phyloP scores from a whole-genome alignment of 2,888 invertebrate species.

The Andrena praecox region DNA sequence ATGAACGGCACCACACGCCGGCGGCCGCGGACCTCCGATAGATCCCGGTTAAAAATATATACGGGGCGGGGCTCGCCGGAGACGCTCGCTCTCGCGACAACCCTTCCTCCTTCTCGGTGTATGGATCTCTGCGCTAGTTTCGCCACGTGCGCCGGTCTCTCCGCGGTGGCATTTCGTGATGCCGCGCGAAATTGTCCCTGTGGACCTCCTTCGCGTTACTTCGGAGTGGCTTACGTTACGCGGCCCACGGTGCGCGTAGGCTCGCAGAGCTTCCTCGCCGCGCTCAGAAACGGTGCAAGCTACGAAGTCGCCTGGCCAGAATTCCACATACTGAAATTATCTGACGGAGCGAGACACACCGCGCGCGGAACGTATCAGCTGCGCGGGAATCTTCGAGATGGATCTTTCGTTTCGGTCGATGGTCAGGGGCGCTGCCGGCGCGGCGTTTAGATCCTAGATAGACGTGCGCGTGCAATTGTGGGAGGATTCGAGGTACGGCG shows the following conservation, averaged over 20 bases:
- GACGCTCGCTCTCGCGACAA: slow-evolving; percentile 42
- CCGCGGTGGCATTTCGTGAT: slow-evolving; percentile 4
- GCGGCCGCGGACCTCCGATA: slow-evolving; percentile 25
- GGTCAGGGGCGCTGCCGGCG: background rate
- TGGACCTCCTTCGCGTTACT: background rate
- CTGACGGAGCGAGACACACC: background rate
- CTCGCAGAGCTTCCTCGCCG: background rate
- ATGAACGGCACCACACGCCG: slow-evolving; percentile 15
- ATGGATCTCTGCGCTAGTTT: slow-evolving; percentile 5
- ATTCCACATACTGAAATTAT: background rate
- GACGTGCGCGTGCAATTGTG: background rate
- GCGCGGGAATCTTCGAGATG: background rate
- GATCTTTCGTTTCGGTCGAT: background rate
- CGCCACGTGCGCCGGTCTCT: background rate
- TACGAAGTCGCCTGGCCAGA: background rate
- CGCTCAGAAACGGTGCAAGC: slow-evolving; percentile 29
- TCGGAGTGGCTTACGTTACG: too few species aligned
- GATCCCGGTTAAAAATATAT: slow-evolving; percentile 65
- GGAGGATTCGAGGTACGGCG: background rate
- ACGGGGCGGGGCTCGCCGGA: slow-evolving; percentile 61
- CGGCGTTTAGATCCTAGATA: background rate
- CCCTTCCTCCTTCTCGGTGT: slow-evolving; percentile 8
- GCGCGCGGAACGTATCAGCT: background rate
- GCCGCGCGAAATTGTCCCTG: slow-evolving; percentile 10
- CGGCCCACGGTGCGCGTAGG: too few species aligned